phyloP scores from a whole-genome alignment of 2,113 vertebrate genomes.

The Anhinga rufa region DNA sequence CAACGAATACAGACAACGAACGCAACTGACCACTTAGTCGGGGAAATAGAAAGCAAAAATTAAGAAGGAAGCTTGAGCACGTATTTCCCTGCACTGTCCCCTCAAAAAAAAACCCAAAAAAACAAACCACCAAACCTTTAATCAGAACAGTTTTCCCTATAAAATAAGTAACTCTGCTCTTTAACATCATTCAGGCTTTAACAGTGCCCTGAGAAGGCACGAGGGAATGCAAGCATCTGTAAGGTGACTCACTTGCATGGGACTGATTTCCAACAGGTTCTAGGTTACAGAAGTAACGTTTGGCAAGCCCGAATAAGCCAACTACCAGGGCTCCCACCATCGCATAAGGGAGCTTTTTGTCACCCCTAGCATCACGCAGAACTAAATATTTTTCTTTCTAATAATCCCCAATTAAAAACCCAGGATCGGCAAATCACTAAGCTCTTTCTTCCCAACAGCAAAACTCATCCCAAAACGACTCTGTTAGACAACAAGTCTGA shows the following conservation, averaged over 20 bases:
- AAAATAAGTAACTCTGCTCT: not conserved
- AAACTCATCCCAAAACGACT: not conserved
- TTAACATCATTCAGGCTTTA: not conserved
- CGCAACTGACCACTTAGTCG: not conserved
- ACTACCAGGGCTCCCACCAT: not conserved
- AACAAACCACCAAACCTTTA: not conserved
- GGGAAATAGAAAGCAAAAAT: not conserved
- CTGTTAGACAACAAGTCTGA: not conserved
- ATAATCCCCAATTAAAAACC: not conserved
- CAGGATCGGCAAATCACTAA: not conserved
- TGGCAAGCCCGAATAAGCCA: not conserved
- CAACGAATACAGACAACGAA: no score
- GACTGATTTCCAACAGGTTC: not conserved
- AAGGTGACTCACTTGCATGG: not conserved
- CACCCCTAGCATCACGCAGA: not conserved
- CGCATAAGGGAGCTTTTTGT: not conserved
- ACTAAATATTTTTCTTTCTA: not conserved
- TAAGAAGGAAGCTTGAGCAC: fast-evolving
- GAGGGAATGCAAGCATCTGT: not conserved
- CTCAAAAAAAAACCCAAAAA: not conserved
- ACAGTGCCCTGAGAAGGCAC: not conserved
- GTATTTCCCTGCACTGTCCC: fast-evolving
- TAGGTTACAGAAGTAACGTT: not conserved
- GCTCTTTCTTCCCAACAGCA: not conserved
- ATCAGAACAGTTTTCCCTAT: fast-evolving